Base-by-base conservation (phyloP, 2,888 invertebrate species). In the Chydorus sphaericus region DNA sequence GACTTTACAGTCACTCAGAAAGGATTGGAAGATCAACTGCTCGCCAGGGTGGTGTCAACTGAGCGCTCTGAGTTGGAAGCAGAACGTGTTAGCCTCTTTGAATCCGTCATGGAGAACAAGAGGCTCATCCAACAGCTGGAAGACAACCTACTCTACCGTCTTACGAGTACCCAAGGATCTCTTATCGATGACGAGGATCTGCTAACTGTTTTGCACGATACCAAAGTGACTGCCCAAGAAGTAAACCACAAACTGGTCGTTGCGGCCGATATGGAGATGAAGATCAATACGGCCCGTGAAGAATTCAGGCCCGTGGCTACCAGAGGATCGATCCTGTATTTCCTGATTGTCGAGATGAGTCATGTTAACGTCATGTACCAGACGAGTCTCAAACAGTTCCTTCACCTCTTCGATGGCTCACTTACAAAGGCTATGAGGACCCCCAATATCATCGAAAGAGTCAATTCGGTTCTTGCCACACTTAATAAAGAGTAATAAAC, bases 1-100 rank as follows among this genome's bases (percentile, higher is more conserved):
- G 94, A 96, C 69, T 96, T 96, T 67, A 96, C 96, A 1, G 96
- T 96, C 1, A 96, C 96, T 3, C 92, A 92, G 85, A 81, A 87
- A 66, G 94, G 96, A 10, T 72, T 96, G 29, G 96, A 96, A 71
- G 96, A 96, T 71, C 96, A 96, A 67, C 72, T 96, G 5, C 71
- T 96, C 28, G 70, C 89, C 3, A 76, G 94, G 60, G 94, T 96
- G 0, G 96, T 96, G 66, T 71, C 92, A 18, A 94, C 92, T 83
- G 96, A 96, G 69, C 94, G 94, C 71, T 84, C 90, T 1, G 96
- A 96, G 66, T 73, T 96, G 59, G 96, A 96, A 72, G 86, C 90
- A 52, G 94, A 96, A 70, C 75, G 94, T 55, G 91, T 93, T 0
- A 84, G 87, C 8, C 74, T 96, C 10, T 87, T 96, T 66, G 92